These are phyloP conservation scores for Galerucella nymphaeae DNA, from an alignment of 2,888 invertebrate species.

Conservation along the genomic window DNA sequence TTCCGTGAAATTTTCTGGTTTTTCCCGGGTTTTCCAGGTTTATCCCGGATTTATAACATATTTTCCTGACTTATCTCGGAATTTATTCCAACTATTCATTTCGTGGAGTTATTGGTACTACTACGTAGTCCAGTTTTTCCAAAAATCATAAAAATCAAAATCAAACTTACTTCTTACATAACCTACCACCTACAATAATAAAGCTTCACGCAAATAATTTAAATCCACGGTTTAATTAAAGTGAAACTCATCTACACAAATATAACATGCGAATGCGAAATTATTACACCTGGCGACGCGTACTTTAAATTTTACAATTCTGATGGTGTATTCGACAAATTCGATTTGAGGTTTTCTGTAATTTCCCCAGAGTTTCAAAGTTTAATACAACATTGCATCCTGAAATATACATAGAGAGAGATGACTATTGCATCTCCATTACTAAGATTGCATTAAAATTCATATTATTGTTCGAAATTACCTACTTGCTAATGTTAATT, in stretches of 20 bases:
- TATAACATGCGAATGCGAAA: conserved; percentile 4
- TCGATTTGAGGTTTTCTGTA: conserved; percentile 51
- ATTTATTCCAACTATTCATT: too few relatives aligned
- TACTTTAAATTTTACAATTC: conserved; percentile 20
- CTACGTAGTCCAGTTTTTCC: too few relatives aligned
- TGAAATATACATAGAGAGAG: conserved; percentile 7
- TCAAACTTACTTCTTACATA: background rate
- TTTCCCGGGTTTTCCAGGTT: too few relatives aligned
- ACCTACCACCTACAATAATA: too few relatives aligned
- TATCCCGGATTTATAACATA: too few relatives aligned
- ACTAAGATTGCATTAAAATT: conserved; percentile 34
- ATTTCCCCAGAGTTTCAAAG: conserved; percentile 56
- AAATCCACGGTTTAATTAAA: background rate
- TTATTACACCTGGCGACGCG: conserved; percentile 17
- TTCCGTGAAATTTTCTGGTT: too few relatives aligned
- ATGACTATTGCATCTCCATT: background rate
- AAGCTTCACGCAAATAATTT: background rate
- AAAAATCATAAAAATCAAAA: too few relatives aligned
- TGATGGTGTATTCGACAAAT: conserved; percentile 38
- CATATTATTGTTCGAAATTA: conserved; percentile 40
- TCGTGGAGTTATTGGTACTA: too few relatives aligned
- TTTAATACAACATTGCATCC: conserved; percentile 46
- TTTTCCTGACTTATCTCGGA: too few relatives aligned
- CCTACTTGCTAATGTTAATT: background rate
- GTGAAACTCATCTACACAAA: conserved; percentile 10